Base-by-base conservation (phyloP, 2,797 vertebrate genomes). In the Channallabes apus region DNA sequence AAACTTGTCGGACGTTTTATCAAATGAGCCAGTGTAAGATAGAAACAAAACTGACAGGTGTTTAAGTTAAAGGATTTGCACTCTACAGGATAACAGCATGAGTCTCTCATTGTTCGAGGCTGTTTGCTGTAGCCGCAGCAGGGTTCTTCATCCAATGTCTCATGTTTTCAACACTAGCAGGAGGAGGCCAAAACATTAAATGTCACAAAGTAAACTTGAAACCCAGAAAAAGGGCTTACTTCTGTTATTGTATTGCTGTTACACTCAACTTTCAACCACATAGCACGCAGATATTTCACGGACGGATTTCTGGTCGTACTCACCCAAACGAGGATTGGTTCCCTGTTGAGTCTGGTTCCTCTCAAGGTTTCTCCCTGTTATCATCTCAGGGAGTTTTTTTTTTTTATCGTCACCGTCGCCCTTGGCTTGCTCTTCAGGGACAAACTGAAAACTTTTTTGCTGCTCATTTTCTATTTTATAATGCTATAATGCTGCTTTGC, bases 71-170 rank as follows among this genome's bases (percentile, higher is more conserved):
- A 91, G 84, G 86, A 89, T 95, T 83, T 86, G 86, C 4, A 90
- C 73, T 54, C 85, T 83, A 18, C 81, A 69, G 59, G 84, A 88
- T n/a, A 72, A 51, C 3, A 69, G 65, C 6, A 58, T 58, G 4
- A 76, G 17, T 7, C 24, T 61, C 22, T 61, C 67, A 20, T 67
- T 59, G n/a, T 22, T 67, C 3, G 73, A 18, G 41, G 68, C 59
- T 1, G 17, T 24, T 46, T 81, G 82, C 15, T 84, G 59, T 22
- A 90, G 80, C n/a, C 6, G 64, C 82, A 95, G 88, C 88, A 93
- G 0, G 1, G 88, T 91, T 51, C 91, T 93, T 92, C 75, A 95
- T 89, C 80, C 92, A 93, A 93, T 91, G 88, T 94, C 93, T 94
- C 94, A 94, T 78, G 94, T 84, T 85, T 91, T 94, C 84, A 94